phyloP scores from a whole-genome alignment of 2,888 invertebrate genomes.

The Caenorhabditis imperialis region DNA sequence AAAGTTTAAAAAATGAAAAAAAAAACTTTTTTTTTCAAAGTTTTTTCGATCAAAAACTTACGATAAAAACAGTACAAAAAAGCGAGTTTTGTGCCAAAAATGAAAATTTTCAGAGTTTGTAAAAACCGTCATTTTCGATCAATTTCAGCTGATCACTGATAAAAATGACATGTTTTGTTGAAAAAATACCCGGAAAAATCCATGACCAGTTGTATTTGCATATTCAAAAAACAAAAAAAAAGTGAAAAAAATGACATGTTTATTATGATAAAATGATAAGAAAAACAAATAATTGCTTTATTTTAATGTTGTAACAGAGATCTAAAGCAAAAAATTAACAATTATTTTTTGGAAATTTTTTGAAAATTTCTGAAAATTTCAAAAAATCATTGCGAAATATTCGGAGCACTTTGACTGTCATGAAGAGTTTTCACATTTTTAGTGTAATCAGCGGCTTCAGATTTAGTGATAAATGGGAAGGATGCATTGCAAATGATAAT shows the following conservation, averaged over 20 bases:
- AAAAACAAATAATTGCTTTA: conserved; percentile 1
- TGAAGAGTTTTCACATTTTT: conserved; percentile 2
- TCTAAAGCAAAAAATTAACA: no score
- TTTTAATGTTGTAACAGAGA: no score
- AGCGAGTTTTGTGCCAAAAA: conserved; percentile 3
- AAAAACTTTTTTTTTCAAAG: no score
- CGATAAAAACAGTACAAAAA: background rate
- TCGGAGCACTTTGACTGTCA: background rate
- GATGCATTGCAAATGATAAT: conserved; percentile 38
- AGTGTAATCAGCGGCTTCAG: conserved; percentile 54
- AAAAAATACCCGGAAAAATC: background rate
- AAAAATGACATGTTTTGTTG: background rate
- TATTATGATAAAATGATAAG: background rate
- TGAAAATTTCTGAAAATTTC: background rate
- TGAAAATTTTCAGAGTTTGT: background rate
- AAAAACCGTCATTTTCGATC: background rate
- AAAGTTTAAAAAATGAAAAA: no score
- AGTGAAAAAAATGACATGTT: background rate
- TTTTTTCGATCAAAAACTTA: background rate
- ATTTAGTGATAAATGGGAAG: conserved; percentile 46
- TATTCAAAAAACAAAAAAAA: background rate
- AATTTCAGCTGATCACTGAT: background rate
- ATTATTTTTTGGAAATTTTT: no score
- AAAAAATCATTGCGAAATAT: background rate
- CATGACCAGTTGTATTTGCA: conserved; percentile 5